Base-by-base conservation (phyloP, 2,113 vertebrate genomes). In the Phylloscopus trochilus region DNA sequence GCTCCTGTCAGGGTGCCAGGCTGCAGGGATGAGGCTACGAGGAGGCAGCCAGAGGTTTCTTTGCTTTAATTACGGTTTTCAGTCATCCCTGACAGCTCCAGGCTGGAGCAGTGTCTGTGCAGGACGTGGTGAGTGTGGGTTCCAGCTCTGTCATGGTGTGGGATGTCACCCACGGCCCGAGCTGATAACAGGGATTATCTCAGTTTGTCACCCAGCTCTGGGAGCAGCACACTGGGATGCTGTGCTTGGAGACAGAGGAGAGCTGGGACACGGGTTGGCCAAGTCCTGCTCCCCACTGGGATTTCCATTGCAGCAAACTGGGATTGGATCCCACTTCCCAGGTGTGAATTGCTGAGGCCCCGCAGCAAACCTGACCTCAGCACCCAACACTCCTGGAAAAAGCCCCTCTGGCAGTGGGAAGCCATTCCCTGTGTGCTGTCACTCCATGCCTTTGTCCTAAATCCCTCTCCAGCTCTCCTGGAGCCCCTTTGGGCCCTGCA, bases 211-310 rank as follows among this genome's bases (percentile, higher is more conserved):
- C 2, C 58, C 73, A 44, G 43, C 46, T 26, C 37, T 97, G 10
- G 28, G 41, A 80, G 68, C 30, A 35, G 37, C 23, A 18, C 7
- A 0, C 1, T 0, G 10, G 30, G 26, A 15, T 7, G 3, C 26
- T 2, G 1, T 3, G 5, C 6, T 7, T 7, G 3, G 12, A 19
- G 46, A 9, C 9, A 6, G 4, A 63, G 84, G 18, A 83, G 37
- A 60, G 28, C 51, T 35, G 79, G 31, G 41, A 9, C 41, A 17
- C 33, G 21, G 53, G 2, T 7, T n/a, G 66, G 22, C 23, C 31
- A 15, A 33, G 23, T 46, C 39, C 76, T 33, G 23, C 26, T 52
- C 26, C 44, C 21, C 4, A 0, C 30, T 13, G 55, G 55, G 33
- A 51, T 52, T 86, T 46, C 70, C 35, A 13, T 2, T 0, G 1